Evolutionary conservation across 2,113 vertebrate species (phyloP).

Genomic region (Corvus moneduloides): DNA sequence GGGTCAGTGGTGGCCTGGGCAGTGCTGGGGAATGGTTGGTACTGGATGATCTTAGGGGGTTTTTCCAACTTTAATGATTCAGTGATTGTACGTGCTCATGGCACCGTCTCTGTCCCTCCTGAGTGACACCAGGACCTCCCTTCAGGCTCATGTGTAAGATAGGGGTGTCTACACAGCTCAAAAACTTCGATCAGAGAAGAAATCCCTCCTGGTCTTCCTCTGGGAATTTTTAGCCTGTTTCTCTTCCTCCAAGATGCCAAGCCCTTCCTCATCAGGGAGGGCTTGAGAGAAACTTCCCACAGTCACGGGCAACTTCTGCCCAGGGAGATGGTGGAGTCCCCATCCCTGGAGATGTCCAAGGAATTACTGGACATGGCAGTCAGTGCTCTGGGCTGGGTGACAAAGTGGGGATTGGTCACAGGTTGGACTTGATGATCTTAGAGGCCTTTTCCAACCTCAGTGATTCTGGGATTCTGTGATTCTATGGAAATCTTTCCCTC

Average conservation of each 20-base stretch:
- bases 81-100: background rate
- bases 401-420: background rate
- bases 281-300: background rate
- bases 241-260: background rate
- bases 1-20: background rate
- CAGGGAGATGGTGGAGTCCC: background rate
- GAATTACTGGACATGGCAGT: background rate
- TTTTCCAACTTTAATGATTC: background rate
- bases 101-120: background rate
- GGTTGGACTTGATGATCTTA: background rate
- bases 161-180: constrained; percentile 63
- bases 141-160: constrained; percentile 68
- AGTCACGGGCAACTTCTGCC: background rate
- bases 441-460: background rate
- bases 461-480: background rate
- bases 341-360: background rate
- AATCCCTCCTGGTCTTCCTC: constrained; percentile 69
- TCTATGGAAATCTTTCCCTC: background rate
- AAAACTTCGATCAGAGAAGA: constrained; percentile 67
- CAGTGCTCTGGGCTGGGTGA: background rate
- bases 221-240: background rate
- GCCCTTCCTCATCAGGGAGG: background rate
- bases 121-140: constrained; percentile 42
- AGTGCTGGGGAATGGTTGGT: background rate
- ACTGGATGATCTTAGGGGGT: background rate